Base-by-base conservation (phyloP, 2,888 invertebrate species). In the Listrodromus nycthemerus region DNA sequence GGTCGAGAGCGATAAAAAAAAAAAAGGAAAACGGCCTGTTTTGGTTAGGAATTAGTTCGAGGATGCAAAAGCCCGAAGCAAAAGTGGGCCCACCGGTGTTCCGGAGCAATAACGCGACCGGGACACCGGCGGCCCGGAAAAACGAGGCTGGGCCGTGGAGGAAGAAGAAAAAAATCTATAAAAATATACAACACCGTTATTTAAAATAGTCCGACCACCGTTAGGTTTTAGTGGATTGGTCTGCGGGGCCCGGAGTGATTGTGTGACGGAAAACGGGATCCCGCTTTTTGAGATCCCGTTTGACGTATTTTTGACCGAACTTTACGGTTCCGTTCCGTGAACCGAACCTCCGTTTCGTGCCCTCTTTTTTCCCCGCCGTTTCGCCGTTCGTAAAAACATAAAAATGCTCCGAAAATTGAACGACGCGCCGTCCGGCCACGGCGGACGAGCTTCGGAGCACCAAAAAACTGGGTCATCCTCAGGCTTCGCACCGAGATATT, bases 101-200 rank as follows among this genome's bases (percentile, higher is more conserved):
- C 27, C 41, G 45, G 30, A 48, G 71, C 65, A 78, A 69, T 52
- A 69, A 65, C 61, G 63, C 82, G 65, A 10, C 27, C 3, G 65
- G 66, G 52, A 83, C 70, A 58, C 50, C 45, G 27, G 37, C 37
- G 70, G 24, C 16, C 48, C 61, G 61, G 74, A 80, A 78, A 83
- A 71, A 55, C 27, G 67, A 61, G 45, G 24, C 21, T 33, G 16
- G 19, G 27, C 48, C 67, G 37, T 55, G 41, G 71, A 73, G 41
- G 41, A 41, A 2, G 41, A 41, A 13, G 41, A 84, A 86, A 86
- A 88, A 88, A 87, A 79, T 75, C 88, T 86, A 89, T 89, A 91
- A 92, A 93, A 92, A 91, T 92, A 92, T 92, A 92, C 89, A 87
- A 90, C 90, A 90, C 91, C 88, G 90, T 92, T 91, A 90, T 92